A percentile compares a stretch with the other conserved stretches of the same genome.
These are phyloP conservation scores for Doryteuthis pealeii DNA, from an alignment of 1,140 invertebrate species.

Conservation along the genomic window DNA sequence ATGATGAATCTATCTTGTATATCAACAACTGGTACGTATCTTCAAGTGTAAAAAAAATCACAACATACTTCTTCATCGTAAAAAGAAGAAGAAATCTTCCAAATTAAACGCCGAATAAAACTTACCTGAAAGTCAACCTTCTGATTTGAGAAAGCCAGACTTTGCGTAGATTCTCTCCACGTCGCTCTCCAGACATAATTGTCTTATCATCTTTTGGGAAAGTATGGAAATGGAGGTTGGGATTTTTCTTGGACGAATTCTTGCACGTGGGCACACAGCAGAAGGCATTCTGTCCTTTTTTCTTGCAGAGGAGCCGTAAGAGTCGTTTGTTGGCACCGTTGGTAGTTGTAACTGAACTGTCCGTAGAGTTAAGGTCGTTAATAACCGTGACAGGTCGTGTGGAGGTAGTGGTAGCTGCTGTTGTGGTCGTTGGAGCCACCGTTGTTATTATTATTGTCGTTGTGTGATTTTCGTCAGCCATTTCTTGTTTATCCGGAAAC, in stretches of 20 bases:
- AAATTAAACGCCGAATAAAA: too few relatives aligned
- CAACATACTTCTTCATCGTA: too few relatives aligned
- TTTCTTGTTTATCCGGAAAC: background rate
- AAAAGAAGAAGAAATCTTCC: too few relatives aligned
- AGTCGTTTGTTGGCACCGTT: background rate
- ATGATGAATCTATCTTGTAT: too few relatives aligned
- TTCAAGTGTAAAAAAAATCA: too few relatives aligned
- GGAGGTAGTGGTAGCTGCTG: too few relatives aligned
- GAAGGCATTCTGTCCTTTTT: conserved; percentile 1
- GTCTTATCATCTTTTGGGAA: background rate
- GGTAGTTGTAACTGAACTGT: too few relatives aligned
- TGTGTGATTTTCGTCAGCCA: background rate
- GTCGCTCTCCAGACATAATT: background rate
- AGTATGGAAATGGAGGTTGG: background rate
- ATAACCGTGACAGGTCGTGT: too few relatives aligned
- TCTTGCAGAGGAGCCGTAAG: background rate
- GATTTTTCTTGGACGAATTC: background rate
- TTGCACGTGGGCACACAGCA: background rate
- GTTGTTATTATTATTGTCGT: background rate
- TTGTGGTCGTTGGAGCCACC: background rate
- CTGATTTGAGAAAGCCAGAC: background rate
- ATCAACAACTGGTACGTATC: too few relatives aligned
- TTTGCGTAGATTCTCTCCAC: background rate
- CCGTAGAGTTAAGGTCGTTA: too few relatives aligned
- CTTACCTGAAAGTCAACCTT: background rate